Conservation (phyloP, 2,888 invertebrate species). For the Anaspis maculata region DNA sequence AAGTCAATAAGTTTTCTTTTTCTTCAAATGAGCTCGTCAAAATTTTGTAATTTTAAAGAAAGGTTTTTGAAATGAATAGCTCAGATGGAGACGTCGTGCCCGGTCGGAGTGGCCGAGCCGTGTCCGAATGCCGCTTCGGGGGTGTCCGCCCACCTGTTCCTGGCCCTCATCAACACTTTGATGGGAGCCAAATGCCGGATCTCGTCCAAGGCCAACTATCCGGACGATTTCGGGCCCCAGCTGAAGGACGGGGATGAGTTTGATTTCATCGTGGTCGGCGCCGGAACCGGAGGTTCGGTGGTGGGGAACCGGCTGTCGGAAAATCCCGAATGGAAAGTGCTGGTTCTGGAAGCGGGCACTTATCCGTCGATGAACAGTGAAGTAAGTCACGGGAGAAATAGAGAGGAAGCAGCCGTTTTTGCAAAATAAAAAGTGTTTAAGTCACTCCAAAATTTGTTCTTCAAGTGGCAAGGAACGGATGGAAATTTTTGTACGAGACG, state of each 20-base stretch:
- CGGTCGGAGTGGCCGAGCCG: constrained; percentile 1
- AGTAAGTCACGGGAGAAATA: constrained; percentile 25
- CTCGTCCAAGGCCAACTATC: constrained; percentile 20
- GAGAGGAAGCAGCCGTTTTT: no score
- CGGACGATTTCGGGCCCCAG: constrained; percentile 20
- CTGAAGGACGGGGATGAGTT: constrained; percentile 30
- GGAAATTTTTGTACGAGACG: no score
- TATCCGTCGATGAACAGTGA: constrained; percentile 43
- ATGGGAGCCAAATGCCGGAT: constrained; percentile 42
- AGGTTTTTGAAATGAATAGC: no score
- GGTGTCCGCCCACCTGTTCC: constrained; percentile 45
- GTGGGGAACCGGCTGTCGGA: constrained; percentile 45
- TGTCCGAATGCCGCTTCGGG: constrained; percentile 34
- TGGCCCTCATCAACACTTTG: constrained; percentile 51
- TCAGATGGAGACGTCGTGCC: no score
- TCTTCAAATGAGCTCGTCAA: no score
- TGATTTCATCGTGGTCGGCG: constrained; percentile 48
- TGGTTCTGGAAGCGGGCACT: constrained; percentile 48
- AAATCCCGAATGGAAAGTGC: constrained; percentile 40
- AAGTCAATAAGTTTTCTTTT: no score
- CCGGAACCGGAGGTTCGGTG: constrained; percentile 47
- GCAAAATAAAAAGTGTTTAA: no score
- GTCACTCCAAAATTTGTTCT: no score
- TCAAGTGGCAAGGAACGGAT: no score
- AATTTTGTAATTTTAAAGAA: no score